phyloP scores from a whole-genome alignment of 2,888 invertebrate species.

The Trichacis sp. region DNA sequence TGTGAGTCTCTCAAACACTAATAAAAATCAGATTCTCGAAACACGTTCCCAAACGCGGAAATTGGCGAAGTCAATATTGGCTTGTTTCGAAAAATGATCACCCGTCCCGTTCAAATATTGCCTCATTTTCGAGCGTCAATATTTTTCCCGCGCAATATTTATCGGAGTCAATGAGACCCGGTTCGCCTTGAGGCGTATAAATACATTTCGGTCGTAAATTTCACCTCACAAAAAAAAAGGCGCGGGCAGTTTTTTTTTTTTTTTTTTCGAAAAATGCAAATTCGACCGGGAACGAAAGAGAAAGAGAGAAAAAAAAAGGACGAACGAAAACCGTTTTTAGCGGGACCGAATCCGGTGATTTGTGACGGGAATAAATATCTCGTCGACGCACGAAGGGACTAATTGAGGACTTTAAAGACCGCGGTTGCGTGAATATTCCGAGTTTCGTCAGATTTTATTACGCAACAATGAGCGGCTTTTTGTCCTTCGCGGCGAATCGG shows the following conservation, averaged over 20 bases:
- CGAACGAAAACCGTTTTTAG: too few relatives aligned
- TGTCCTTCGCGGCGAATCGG: conserved; percentile 21
- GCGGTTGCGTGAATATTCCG: conserved; percentile 2
- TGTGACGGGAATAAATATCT: conserved; percentile 19
- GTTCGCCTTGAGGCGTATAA: conserved; percentile 36
- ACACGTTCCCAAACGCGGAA: too few relatives aligned
- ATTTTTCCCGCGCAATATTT: conserved; percentile 34
- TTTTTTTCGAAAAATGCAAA: too few relatives aligned
- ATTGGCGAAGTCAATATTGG: conserved; percentile 23
- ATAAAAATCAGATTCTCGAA: too few relatives aligned
- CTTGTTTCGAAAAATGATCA: conserved; percentile 26
- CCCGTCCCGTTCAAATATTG: conserved; percentile 26
- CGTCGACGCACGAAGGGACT: conserved; percentile 9
- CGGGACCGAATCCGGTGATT: too few relatives aligned
- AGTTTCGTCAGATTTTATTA: conserved; percentile 33
- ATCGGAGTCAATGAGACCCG: conserved; percentile 24
- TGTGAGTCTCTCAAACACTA: too few relatives aligned
- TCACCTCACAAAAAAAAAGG: conserved; percentile 11
- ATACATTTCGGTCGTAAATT: conserved; percentile 35
- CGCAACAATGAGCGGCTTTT: conserved; percentile 30
- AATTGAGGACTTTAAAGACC: conserved; percentile 10
- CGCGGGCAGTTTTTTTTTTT: too few relatives aligned
- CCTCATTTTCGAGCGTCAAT: conserved; percentile 28
- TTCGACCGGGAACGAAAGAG: too few relatives aligned
- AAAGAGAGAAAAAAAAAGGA: too few relatives aligned